A percentile compares a stretch with the other conserved stretches of the same genome.
Conservation (phyloP, 2,888 invertebrate genomes). For the Eupithecia inturbata region DNA sequence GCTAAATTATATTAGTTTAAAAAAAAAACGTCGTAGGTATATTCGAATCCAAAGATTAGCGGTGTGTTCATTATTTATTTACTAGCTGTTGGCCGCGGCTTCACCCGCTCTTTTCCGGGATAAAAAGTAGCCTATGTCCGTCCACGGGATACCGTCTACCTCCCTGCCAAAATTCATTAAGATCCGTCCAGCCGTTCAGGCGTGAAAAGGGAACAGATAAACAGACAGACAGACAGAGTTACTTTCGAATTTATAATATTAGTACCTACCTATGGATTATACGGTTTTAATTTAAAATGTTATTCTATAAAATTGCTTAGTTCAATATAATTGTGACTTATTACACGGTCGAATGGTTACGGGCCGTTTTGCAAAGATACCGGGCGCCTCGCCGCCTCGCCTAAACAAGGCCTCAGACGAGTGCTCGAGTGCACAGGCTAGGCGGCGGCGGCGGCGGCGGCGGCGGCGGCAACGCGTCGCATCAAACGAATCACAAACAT, state of each 20-base stretch:
- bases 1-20: background rate
- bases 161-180: too few species aligned
- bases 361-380: conserved; percentile 70
- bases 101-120: too few species aligned
- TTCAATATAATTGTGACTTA: conserved; percentile 57
- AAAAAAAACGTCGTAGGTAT: background rate
- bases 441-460: background rate
- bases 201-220: too few species aligned
- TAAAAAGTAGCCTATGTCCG: too few species aligned
- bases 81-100: too few species aligned
- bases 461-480: conserved; percentile 31
- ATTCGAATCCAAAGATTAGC: background rate
- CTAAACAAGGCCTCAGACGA: conserved; percentile 43
- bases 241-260: too few species aligned
- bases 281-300: background rate
- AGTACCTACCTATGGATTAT: too few species aligned
- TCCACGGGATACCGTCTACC: too few species aligned
- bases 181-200: too few species aligned
- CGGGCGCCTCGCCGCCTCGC: conserved; percentile 51
- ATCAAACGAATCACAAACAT: conserved; percentile 38
- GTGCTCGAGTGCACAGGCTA: background rate
- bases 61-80: background rate
- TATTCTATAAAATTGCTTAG: conserved; percentile 43
- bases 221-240: too few species aligned
- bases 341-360: conserved; percentile 72